These are phyloP conservation scores for Lepidiolamprologus cunningtoni DNA, from an alignment of 2,113 vertebrate species.

Conservation along the genomic window DNA sequence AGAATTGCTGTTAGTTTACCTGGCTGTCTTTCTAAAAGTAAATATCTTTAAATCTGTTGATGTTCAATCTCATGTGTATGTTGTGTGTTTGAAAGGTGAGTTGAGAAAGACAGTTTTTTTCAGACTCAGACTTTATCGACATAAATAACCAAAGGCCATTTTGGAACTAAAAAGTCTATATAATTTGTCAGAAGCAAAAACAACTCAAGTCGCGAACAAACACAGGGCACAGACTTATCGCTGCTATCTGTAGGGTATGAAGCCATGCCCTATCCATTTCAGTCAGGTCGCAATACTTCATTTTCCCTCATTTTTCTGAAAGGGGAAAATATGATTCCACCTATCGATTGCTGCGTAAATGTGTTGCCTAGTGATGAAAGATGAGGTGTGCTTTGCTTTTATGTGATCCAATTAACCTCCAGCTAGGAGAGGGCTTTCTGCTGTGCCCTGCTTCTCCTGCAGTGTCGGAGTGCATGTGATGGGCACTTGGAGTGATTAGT, in stretches of 20 bases:
- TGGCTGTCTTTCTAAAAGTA: not conserved
- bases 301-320: conserved; percentile 60
- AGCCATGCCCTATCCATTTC: conserved; percentile 33
- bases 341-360: conserved; percentile 62
- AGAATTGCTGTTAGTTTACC: not conserved
- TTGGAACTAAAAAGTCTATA: not conserved
- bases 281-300: conserved; percentile 41
- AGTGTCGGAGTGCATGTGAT: conserved; percentile 46
- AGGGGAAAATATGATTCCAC: conserved; percentile 61
- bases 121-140: conserved; percentile 12
- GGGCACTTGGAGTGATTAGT: conserved; percentile 58
- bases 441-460: conserved; percentile 13
- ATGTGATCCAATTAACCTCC: conserved; percentile 65
- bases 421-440: conserved; percentile 21
- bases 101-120: conserved; percentile 5
- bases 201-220: conserved; percentile 19
- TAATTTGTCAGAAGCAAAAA: conserved; percentile 31
- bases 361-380: conserved; percentile 64
- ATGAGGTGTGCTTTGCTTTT: conserved; percentile 60
- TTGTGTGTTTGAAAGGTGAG: not conserved
- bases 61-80: not conserved
- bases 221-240: not conserved
- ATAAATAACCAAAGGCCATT: conserved; percentile 17
- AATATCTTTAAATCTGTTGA: not conserved
- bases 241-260: conserved; percentile 27